These are phyloP conservation scores for Agriotes lineatus DNA, from an alignment of 2,888 invertebrate genomes.

Conservation along the genomic window DNA sequence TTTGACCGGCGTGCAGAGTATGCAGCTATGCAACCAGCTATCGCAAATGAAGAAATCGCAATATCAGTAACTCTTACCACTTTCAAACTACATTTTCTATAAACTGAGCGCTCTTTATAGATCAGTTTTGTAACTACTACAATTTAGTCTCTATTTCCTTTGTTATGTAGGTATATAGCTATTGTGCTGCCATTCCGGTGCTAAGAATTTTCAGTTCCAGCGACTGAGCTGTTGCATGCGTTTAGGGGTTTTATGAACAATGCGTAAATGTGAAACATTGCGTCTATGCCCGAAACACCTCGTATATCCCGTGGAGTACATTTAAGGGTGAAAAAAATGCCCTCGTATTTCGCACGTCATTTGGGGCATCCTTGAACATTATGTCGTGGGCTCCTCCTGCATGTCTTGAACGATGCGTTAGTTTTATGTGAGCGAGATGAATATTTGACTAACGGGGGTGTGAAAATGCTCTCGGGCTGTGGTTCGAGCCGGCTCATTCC, in stretches of 20 bases:
- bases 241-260: not conserved
- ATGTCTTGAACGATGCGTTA: slow-evolving; percentile 20
- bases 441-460: slow-evolving; percentile 22
- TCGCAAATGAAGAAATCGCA: too few species aligned
- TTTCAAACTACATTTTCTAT: too few species aligned
- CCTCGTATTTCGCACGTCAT: slow-evolving; percentile 27
- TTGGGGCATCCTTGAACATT: slow-evolving; percentile 9
- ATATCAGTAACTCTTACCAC: too few species aligned
- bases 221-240: too few species aligned
- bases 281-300: slow-evolving; percentile 15
- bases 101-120: too few species aligned
- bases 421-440: slow-evolving; percentile 22
- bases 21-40: too few species aligned
- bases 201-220: too few species aligned
- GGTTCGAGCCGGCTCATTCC: not conserved
- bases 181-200: too few species aligned
- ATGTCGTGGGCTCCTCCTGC: slow-evolving; percentile 4
- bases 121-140: too few species aligned
- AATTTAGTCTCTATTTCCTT: too few species aligned
- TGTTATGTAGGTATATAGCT: too few species aligned
- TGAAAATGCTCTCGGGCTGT: not conserved
- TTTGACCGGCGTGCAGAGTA: too few species aligned
- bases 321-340: slow-evolving; percentile 25
- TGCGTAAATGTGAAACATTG: slow-evolving; percentile 22
- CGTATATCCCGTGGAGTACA: slow-evolving; percentile 21